Conservation (phyloP, 1,140 invertebrate species). For the Medauroidea extradentata region DNA sequence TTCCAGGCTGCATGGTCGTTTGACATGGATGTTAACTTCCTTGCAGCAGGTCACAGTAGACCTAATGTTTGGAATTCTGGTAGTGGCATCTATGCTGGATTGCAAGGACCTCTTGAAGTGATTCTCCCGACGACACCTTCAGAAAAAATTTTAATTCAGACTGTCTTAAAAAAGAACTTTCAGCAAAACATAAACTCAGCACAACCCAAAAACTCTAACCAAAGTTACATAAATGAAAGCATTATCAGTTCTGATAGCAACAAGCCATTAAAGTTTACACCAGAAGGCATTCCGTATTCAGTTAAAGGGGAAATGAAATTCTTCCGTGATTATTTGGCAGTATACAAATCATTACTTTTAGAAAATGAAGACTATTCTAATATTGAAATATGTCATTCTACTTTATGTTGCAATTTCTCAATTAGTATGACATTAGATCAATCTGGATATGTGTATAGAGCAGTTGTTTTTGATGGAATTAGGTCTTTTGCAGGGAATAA, state of each 20-base stretch:
- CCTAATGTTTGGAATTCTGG: constrained; percentile 47
- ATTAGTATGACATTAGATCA: not conserved
- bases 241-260: not conserved
- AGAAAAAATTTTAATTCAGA: constrained; percentile 45
- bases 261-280: too few relatives aligned
- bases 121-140: constrained; percentile 44
- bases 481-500: constrained; percentile 37
- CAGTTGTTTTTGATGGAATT: constrained; percentile 47
- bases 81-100: constrained; percentile 53
- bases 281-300: too few relatives aligned
- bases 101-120: constrained; percentile 42
- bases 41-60: constrained; percentile 51
- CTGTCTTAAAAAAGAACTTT: constrained; percentile 40
- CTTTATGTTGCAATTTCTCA: constrained; percentile 21
- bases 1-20: constrained; percentile 52
- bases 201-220: constrained; percentile 16
- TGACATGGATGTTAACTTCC: constrained; percentile 50
- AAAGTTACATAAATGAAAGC: not conserved
- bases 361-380: not conserved
- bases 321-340: constrained; percentile 19
- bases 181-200: constrained; percentile 20
- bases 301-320: not conserved
- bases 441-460: constrained; percentile 29
- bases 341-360: constrained; percentile 27
- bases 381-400: constrained; percentile 16